Evolutionary conservation across 2,113 vertebrate species (phyloP).

Genomic region (Hippoglossus stenolepis): DNA sequence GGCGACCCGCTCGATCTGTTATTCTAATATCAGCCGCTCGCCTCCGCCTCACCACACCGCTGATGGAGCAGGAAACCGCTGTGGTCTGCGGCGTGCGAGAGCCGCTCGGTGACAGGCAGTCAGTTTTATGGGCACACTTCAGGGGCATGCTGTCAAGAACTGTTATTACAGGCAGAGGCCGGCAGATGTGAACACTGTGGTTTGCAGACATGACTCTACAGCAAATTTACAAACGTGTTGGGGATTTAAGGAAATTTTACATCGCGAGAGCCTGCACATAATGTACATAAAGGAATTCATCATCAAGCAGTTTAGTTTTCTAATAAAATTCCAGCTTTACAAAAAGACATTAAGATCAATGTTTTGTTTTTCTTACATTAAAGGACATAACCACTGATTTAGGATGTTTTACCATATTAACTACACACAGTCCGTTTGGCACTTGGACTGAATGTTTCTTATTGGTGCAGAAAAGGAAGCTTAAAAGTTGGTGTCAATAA

Average conservation of each 20-base stretch:
- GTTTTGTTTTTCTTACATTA: neutral
- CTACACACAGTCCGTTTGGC: neutral
- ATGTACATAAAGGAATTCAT: neutral
- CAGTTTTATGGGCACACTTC: slow-evolving; percentile 28
- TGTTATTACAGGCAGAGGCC: slow-evolving; percentile 26
- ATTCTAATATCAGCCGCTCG: slow-evolving; percentile 59
- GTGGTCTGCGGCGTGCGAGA: slow-evolving; percentile 53
- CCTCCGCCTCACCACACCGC: slow-evolving; percentile 39
- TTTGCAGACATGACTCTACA: slow-evolving; percentile 1
- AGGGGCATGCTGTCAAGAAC: slow-evolving; percentile 17
- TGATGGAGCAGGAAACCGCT: slow-evolving; percentile 67
- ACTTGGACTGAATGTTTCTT: no score
- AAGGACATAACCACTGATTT: neutral
- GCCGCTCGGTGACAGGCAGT: slow-evolving; percentile 49
- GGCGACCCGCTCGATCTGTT: slow-evolving; percentile 55
- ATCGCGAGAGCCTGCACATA: neutral
- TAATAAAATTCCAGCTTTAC: neutral
- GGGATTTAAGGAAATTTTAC: neutral
- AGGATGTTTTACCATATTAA: neutral
- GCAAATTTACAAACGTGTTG: neutral
- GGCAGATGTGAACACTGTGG: slow-evolving; percentile 23
- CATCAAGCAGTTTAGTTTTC: neutral
- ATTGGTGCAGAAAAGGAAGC: no score
- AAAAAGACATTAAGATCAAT: neutral
- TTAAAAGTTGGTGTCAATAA: no score